These are phyloP conservation scores for Mus pahari DNA, from an alignment of 2,113 vertebrate species.

Conservation along the genomic window DNA sequence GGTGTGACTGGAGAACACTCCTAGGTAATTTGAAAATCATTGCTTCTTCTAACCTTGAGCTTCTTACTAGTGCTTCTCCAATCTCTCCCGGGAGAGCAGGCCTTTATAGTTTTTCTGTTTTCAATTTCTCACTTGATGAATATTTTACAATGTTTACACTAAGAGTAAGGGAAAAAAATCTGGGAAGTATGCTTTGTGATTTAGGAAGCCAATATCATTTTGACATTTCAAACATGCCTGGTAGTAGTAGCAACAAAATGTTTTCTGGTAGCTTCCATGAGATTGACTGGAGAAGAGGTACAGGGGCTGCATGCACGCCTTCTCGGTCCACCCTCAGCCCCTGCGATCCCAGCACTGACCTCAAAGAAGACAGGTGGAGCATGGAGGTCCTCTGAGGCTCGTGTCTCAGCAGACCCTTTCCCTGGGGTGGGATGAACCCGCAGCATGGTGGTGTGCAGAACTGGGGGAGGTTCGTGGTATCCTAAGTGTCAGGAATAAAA, in stretches of 20 bases:
- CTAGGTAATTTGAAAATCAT: background rate
- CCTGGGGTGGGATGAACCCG: conserved; percentile 90
- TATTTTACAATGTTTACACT: conserved; percentile 20
- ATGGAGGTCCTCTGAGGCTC: conserved; percentile 82
- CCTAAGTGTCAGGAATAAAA: conserved; percentile 83
- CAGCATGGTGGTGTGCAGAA: conserved; percentile 96
- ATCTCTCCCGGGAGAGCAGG: background rate
- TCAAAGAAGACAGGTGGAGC: conserved; percentile 75
- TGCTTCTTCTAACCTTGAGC: conserved; percentile 35
- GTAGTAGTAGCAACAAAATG: background rate
- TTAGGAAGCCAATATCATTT: conserved; percentile 18
- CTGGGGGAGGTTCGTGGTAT: conserved; percentile 94
- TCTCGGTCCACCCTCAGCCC: rapidly evolving
- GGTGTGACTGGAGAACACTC: background rate
- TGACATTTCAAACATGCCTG: background rate
- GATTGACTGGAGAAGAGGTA: background rate
- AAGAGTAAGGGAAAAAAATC: conserved; percentile 8
- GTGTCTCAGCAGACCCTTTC: conserved; percentile 79
- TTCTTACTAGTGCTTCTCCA: background rate
- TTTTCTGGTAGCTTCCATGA: background rate
- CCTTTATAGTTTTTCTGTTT: conserved; percentile 45
- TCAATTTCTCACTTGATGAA: conserved; percentile 30
- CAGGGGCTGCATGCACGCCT: background rate
- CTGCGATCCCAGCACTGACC: conserved; percentile 75
- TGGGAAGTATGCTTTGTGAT: background rate